These are phyloP conservation scores for Tapirus indicus DNA, from an alignment of 2,797 vertebrate genomes.

Conservation along the genomic window DNA sequence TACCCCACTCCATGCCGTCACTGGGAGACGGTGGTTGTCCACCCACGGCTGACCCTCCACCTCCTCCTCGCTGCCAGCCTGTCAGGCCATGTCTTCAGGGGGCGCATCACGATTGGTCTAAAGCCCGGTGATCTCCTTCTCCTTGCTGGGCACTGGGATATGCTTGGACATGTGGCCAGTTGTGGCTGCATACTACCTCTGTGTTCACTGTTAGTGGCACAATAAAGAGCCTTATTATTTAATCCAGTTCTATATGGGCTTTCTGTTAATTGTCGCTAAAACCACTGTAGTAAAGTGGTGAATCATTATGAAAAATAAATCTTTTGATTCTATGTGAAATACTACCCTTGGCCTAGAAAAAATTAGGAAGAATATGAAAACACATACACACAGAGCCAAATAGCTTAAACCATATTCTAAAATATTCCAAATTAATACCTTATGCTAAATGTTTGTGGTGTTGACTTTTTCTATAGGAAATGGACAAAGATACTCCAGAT, in stretches of 20 bases:
- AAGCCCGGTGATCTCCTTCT: not conserved
- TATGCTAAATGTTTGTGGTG: not conserved
- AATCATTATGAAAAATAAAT: not conserved
- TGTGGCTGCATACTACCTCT: not conserved
- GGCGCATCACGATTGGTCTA: not conserved
- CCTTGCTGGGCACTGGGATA: not conserved
- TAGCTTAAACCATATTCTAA: not conserved
- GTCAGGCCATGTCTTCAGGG: not conserved
- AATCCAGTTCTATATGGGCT: not conserved
- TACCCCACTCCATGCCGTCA: not conserved
- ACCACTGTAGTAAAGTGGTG: not conserved
- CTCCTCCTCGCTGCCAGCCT: not conserved
- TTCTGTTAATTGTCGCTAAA: not conserved
- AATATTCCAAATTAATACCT: not conserved
- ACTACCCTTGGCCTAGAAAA: not conserved
- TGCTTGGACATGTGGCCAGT: not conserved
- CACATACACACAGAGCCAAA: not conserved
- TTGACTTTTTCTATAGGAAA: not conserved
- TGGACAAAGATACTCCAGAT: not conserved
- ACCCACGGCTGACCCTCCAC: not conserved
- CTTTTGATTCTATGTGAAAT: not conserved
- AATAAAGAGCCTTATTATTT: not conserved
- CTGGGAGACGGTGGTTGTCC: not conserved
- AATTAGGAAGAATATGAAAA: not conserved
- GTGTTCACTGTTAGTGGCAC: not conserved